A percentile compares a stretch with the other conserved stretches of the same genome.
Conservation (phyloP, 1,140 invertebrate species). For the Drosophila bifasciata region DNA sequence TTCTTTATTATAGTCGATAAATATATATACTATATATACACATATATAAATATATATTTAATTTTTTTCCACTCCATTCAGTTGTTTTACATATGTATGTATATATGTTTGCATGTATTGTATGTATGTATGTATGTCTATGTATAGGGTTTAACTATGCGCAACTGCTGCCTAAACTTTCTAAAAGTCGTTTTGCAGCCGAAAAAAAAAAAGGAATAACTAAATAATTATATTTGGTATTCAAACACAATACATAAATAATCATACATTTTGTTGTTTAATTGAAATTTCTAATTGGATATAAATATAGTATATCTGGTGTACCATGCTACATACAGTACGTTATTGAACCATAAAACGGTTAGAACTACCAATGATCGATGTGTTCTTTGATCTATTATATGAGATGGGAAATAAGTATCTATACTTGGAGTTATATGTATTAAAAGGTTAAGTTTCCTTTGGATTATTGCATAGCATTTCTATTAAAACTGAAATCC, state of each 20-base stretch:
- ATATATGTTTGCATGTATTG: conserved; percentile 28
- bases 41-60: conserved; percentile 23
- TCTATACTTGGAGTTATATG: no score
- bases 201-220: conserved; percentile 1
- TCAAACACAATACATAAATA: conserved; percentile 57
- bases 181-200: conserved; percentile 35
- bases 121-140: conserved; percentile 12
- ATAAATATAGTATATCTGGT: conserved; percentile 33
- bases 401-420: neutral
- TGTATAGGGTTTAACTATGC: conserved; percentile 30
- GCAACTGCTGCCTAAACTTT: conserved; percentile 47
- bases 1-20: conserved; percentile 40
- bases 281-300: conserved; percentile 7
- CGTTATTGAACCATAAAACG: conserved; percentile 6
- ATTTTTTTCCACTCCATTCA: conserved; percentile 6
- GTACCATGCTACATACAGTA: conserved; percentile 35
- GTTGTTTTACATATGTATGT: conserved; percentile 7
- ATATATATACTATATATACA: conserved; percentile 26
- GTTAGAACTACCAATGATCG: neutral
- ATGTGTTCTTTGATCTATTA: no score
- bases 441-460: no score
- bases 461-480: no score
- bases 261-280: conserved; percentile 25
- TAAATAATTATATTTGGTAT: conserved; percentile 58
- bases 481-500: no score